Evolutionary conservation across 2,113 vertebrate species (phyloP), one percentile per base, ranked within the genome.

Genomic region (Macrotis lagotis): DNA sequence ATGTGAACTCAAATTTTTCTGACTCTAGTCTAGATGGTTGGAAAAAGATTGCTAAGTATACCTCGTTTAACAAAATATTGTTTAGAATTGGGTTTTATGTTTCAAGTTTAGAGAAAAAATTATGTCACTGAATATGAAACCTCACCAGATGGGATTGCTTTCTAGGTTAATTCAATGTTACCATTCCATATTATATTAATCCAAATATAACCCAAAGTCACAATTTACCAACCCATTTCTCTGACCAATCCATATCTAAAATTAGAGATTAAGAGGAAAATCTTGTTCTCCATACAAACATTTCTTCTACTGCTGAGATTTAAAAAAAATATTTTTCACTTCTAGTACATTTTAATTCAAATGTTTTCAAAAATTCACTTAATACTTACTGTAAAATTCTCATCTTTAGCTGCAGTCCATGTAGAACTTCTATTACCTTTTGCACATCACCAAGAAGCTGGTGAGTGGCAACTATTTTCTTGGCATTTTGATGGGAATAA

Each of bases 381-480:
- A 88, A 90, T 14, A 96, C 99, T 99, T 98, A 99, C 99, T 99
- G 99, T 51, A 99, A 95, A 88, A 99, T 99, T 98, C 99, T 99
- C 98, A 99, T 99, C 97, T 99, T 99, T 93, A 99, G 99, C 98
- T 99, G 99, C 96, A 99, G 98, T 48, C 99, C 99, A 0, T 99
- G 99, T 91, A 99, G 98, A 94, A 99, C 99, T 96, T 99, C 99
- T 12, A 98, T 98, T 94, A 99, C 99, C 90, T 98, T 98, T 90
- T 99, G 99, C 0, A 99, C 99, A 90, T 99, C 99, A 0, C 99
- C 99, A 51, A 99, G 98, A 90, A 99, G 99, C 50, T 98, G 99
- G 96, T 99, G 99, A 49, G 99, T 99, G 93, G 99, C 99, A 10
- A 99, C 98, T 50, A 99, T 99, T 98, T 99, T 99, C 98, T 99